Percentiles rank a stretch among this genome's conserved stretches.
These are phyloP conservation scores for Nesidiocoris tenuis DNA, from an alignment of 2,888 invertebrate species.

Conservation along the genomic window DNA sequence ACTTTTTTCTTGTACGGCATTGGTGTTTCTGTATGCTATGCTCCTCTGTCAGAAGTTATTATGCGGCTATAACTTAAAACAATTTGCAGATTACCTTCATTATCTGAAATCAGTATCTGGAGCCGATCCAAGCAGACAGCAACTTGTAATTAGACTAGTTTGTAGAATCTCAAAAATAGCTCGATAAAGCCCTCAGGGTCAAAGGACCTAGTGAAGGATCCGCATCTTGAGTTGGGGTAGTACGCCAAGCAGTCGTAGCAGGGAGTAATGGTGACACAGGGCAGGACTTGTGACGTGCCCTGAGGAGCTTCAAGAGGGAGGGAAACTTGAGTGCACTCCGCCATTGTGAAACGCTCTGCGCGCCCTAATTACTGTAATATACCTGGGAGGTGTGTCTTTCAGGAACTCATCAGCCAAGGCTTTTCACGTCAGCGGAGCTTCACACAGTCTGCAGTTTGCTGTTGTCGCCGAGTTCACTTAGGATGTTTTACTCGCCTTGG, in stretches of 20 bases:
- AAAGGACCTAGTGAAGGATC: background rate
- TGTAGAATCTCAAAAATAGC: background rate
- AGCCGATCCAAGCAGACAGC: too few relatives aligned
- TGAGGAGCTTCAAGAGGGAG: background rate
- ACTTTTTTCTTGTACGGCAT: too few relatives aligned
- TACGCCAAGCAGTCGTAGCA: too few relatives aligned
- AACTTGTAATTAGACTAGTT: too few relatives aligned
- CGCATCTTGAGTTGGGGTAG: background rate
- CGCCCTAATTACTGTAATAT: slow-evolving; percentile 40
- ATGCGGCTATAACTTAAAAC: too few relatives aligned
- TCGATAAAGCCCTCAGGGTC: background rate
- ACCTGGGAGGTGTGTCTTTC: slow-evolving; percentile 36
- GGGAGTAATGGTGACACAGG: background rate
- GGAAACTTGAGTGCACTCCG: slow-evolving; percentile 34
- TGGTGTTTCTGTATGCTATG: too few relatives aligned
- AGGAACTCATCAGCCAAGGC: slow-evolving; percentile 14
- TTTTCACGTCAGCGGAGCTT: slow-evolving; percentile 13
- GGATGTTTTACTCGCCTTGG: background rate
- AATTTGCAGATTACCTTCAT: too few relatives aligned
- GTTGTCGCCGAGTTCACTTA: too few relatives aligned
- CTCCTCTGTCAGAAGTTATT: too few relatives aligned
- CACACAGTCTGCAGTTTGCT: background rate
- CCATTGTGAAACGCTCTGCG: slow-evolving; percentile 24
- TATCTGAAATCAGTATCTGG: too few relatives aligned
- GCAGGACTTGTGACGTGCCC: background rate